Percentiles rank a stretch among this genome's conserved stretches.
These are phyloP conservation scores for Lasioglossum baleicum DNA, from an alignment of 1,140 invertebrate species.

Conservation along the genomic window DNA sequence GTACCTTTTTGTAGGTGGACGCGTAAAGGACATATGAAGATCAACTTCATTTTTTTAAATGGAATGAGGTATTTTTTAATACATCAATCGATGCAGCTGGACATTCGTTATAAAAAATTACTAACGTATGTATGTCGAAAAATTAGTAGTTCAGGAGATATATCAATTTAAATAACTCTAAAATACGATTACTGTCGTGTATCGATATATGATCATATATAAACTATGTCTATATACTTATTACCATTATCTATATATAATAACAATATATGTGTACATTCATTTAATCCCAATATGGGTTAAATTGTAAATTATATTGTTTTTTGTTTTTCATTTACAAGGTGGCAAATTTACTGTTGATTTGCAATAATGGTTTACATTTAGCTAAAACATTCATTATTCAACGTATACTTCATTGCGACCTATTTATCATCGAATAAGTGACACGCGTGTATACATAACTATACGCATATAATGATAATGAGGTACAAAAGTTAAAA, in stretches of 20 bases:
- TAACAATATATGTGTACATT: constrained; percentile 62
- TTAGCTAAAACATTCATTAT: constrained; percentile 54
- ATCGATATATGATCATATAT: too few species aligned
- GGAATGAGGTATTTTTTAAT: too few species aligned
- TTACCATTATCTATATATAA: constrained; percentile 59
- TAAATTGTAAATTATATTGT: constrained; percentile 56
- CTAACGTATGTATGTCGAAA: too few species aligned
- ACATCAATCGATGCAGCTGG: too few species aligned
- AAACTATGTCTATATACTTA: constrained; percentile 58
- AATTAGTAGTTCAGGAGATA: too few species aligned
- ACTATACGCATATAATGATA: too few species aligned
- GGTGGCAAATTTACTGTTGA: constrained; percentile 50
- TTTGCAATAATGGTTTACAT: constrained; percentile 39
- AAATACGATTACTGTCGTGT: too few species aligned
- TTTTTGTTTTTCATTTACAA: constrained; percentile 54
- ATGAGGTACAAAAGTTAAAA: constrained; percentile 24
- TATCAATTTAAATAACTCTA: too few species aligned
- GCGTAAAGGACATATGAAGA: too few species aligned
- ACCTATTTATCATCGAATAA: constrained; percentile 44
- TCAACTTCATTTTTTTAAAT: too few species aligned
- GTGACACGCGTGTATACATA: constrained; percentile 47
- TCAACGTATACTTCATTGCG: constrained; percentile 41
- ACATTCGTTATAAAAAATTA: too few species aligned
- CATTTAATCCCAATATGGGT: constrained; percentile 66
- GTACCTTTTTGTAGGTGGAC: too few species aligned